Conservation (phyloP, 2,113 vertebrate genomes). For the Passer domesticus region DNA sequence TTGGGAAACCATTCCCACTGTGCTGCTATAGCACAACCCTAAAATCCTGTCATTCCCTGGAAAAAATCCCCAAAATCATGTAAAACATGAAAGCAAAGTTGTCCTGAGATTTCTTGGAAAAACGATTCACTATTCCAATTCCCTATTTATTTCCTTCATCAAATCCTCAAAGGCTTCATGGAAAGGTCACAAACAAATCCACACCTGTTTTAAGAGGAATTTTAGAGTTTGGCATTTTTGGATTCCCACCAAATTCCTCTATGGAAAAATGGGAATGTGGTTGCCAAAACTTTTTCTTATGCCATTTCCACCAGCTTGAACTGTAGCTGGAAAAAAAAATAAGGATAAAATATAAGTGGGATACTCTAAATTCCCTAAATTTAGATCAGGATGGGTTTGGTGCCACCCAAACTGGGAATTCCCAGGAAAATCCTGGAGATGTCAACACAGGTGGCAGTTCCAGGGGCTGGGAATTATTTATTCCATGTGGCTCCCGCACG, state of each 20-base stretch:
- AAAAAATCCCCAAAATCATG: neutral
- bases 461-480: neutral
- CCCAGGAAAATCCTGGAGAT: neutral
- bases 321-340: accelerated
- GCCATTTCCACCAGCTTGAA: neutral
- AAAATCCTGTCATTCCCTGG: neutral
- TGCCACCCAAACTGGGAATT: neutral
- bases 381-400: too few relatives aligned
- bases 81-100: accelerated
- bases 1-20: neutral
- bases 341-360: accelerated
- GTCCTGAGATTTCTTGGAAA: neutral
- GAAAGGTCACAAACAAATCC: neutral
- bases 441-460: neutral
- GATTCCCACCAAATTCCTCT: neutral
- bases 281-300: neutral
- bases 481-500: neutral
- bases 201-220: neutral
- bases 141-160: neutral
- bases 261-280: accelerated
- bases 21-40: accelerated
- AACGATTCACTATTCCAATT: neutral
- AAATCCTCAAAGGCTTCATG: neutral
- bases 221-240: neutral
- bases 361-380: neutral